Evolutionary conservation across 1,140 invertebrate genomes (phyloP).

Genomic region (Listronotus oregonensis): DNA sequence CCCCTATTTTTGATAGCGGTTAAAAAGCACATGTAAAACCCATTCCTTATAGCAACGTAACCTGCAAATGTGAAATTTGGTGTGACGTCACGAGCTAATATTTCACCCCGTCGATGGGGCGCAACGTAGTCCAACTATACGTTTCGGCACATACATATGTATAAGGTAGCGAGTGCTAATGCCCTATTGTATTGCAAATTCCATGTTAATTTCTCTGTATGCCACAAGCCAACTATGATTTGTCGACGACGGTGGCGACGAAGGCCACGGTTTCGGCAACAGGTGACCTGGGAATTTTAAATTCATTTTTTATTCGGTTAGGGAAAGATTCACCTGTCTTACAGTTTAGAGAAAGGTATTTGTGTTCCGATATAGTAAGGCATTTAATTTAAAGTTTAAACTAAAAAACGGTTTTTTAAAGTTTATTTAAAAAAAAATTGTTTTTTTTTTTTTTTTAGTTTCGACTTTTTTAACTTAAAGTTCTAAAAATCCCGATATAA

Average conservation of each 20-base stretch:
- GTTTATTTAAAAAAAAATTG: too few species aligned
- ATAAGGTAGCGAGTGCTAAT: constrained; percentile 52
- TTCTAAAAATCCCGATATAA: too few species aligned
- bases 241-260: constrained; percentile 26
- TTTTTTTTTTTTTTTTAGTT: too few species aligned
- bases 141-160: constrained; percentile 52
- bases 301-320: constrained; percentile 22
- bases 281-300: constrained; percentile 44
- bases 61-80: not conserved
- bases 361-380: not conserved
- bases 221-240: constrained; percentile 48
- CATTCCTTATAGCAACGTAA: too few species aligned
- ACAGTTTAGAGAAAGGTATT: not conserved
- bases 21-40: too few species aligned
- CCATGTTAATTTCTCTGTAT: constrained; percentile 51
- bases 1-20: too few species aligned
- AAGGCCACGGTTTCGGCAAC: constrained; percentile 39
- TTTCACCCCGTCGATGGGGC: constrained; percentile 10
- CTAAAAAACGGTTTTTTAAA: too few species aligned
- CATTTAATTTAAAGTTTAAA: too few species aligned
- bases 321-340: constrained; percentile 8
- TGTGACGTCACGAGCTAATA: constrained; percentile 2
- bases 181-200: constrained; percentile 55
- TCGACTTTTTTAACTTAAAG: too few species aligned
- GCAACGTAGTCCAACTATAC: constrained; percentile 12